Conservation (phyloP, 2,888 invertebrate genomes). For the Drosophila siamana region DNA sequence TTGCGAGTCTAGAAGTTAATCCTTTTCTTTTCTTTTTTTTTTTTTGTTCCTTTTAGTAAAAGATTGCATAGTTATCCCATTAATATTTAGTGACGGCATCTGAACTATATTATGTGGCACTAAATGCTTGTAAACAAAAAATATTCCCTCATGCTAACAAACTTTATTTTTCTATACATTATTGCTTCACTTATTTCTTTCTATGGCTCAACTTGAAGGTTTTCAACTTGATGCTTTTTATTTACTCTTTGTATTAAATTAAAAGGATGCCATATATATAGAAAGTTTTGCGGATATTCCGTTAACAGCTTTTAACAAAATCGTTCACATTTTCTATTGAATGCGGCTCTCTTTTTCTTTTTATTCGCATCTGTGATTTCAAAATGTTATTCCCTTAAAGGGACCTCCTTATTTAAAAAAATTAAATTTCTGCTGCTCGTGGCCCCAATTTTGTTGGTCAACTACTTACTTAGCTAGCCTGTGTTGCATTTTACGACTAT, state of each 20-base stretch:
- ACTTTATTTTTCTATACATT: not conserved
- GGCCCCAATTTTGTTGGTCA: not conserved
- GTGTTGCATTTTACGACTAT: slow-evolving; percentile 8
- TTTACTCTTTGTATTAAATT: not conserved
- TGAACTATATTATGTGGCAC: not conserved
- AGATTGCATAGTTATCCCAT: not conserved
- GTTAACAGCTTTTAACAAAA: too few species aligned
- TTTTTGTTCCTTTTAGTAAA: not conserved
- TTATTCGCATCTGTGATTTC: not conserved
- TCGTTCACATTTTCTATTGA: not conserved
- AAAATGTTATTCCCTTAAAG: not conserved
- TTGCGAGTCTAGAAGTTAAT: not conserved
- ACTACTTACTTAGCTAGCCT: slow-evolving; percentile 14
- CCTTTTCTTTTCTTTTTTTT: not conserved
- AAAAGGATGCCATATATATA: not conserved
- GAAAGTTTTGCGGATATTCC: too few species aligned
- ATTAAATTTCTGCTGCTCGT: not conserved
- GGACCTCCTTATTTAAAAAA: too few species aligned
- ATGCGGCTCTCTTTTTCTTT: not conserved
- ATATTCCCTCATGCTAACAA: not conserved
- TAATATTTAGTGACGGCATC: not conserved
- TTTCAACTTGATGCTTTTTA: not conserved
- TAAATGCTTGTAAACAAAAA: not conserved
- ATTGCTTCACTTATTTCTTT: not conserved
- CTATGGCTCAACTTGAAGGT: not conserved